phyloP scores from a whole-genome alignment of 2,797 vertebrate species.

The Pteropus rufus region DNA sequence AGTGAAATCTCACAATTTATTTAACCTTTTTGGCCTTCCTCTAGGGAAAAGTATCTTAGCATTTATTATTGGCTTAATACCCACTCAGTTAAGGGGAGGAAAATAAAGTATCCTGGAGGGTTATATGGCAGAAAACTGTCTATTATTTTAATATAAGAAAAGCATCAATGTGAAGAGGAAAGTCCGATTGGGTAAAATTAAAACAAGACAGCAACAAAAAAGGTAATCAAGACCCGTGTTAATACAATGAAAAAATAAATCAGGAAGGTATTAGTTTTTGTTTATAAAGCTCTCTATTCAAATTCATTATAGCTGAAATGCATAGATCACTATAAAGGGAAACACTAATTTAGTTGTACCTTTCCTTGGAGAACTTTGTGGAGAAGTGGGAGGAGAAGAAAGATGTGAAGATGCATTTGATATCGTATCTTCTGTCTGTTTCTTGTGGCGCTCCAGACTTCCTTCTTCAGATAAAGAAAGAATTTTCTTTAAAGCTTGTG shows the following conservation, averaged over 20 bases:
- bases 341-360: slow-evolving; percentile 80
- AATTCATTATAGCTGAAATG: not conserved
- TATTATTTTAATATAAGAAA: not conserved
- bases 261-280: slow-evolving; percentile 1
- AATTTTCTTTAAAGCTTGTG: slow-evolving; percentile 99
- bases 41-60: not conserved
- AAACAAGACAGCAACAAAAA: not conserved
- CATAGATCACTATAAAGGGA: not conserved
- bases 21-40: not conserved
- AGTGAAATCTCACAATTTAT: not conserved
- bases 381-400: slow-evolving; percentile 96
- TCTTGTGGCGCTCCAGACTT: slow-evolving; percentile 90
- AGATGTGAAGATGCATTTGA: slow-evolving; percentile 95
- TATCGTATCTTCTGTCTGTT: slow-evolving; percentile 91
- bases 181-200: not conserved
- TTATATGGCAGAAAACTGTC: not conserved
- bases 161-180: not conserved
- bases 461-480: slow-evolving; percentile 97
- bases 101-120: not conserved
- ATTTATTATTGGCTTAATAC: not conserved
- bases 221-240: slow-evolving; percentile 42
- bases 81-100: not conserved
- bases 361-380: slow-evolving; percentile 98
- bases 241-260: slow-evolving; percentile 53
- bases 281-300: not conserved